phyloP scores from a whole-genome alignment of 1,140 invertebrate species.

The Harlomillsia oculata region DNA sequence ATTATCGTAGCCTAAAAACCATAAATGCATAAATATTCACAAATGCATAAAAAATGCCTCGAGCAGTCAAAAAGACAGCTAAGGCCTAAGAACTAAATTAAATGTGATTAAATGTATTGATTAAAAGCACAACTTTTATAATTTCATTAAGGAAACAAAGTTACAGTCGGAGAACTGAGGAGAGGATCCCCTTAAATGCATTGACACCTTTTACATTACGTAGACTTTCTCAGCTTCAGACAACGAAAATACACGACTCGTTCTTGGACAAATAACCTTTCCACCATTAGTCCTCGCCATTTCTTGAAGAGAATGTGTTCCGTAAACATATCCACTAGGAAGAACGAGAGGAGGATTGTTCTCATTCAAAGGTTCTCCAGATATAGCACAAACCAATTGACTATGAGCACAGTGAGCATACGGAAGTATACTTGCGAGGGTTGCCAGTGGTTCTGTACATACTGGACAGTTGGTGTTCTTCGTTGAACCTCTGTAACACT shows the following conservation, averaged over 20 bases:
- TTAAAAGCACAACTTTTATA: too few species aligned
- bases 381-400: slow-evolving; percentile 81
- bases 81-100: too few species aligned
- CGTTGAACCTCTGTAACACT: slow-evolving; percentile 40
- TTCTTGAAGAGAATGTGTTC: slow-evolving; percentile 71
- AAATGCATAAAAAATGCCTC: too few species aligned
- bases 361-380: slow-evolving; percentile 87
- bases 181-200: too few species aligned
- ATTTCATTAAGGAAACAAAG: too few species aligned
- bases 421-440: slow-evolving; percentile 73
- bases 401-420: slow-evolving; percentile 95
- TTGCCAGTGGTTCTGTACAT: slow-evolving; percentile 77
- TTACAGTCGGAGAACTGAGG: too few species aligned
- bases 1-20: too few species aligned
- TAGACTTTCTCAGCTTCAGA: slow-evolving; percentile 90
- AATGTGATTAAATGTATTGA: too few species aligned
- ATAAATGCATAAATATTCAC: too few species aligned
- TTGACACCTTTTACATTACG: slow-evolving; percentile 65
- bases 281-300: slow-evolving; percentile 83
- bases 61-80: too few species aligned
- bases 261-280: slow-evolving; percentile 80
- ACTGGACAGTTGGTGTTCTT: slow-evolving; percentile 86
- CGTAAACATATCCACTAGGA: slow-evolving; percentile 95
- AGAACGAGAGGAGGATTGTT: slow-evolving; percentile 96
- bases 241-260: slow-evolving; percentile 76